Evolutionary conservation across 1,140 invertebrate genomes (phyloP).

Genomic region (Pentalonia nigronervosa): DNA sequence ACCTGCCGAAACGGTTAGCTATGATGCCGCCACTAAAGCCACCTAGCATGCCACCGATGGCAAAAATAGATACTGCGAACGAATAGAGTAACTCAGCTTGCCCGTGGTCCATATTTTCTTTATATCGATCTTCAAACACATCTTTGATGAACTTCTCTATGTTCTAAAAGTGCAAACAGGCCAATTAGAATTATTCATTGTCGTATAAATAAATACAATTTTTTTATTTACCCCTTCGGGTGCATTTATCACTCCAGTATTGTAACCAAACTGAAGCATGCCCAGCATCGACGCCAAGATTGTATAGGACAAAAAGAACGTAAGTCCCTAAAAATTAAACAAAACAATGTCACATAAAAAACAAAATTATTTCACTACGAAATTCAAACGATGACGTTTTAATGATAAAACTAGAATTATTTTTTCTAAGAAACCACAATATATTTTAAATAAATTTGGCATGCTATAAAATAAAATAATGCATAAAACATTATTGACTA

Average conservation of each 20-base stretch:
- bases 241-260: slow-evolving; percentile 97
- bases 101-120: slow-evolving; percentile 74
- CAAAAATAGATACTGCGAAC: slow-evolving; percentile 91
- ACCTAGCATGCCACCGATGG: slow-evolving; percentile 94
- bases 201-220: neutral
- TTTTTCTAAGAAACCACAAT: neutral
- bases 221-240: slow-evolving; percentile 76
- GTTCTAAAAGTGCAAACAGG: slow-evolving; percentile 68
- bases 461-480: neutral
- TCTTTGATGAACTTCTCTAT: slow-evolving; percentile 93
- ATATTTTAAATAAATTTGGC: neutral
- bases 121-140: slow-evolving; percentile 81
- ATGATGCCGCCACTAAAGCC: slow-evolving; percentile 90
- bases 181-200: neutral
- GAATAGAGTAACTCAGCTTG: slow-evolving; percentile 81
- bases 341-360: neutral
- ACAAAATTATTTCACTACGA: neutral
- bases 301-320: slow-evolving; percentile 88
- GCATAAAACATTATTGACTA: neutral
- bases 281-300: slow-evolving; percentile 93
- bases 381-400: neutral
- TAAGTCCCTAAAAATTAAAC: slow-evolving; percentile 80
- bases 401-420: neutral
- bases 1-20: slow-evolving; percentile 89
- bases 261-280: slow-evolving; percentile 99